These are phyloP conservation scores for Coluber constrictor DNA, from an alignment of 2,797 vertebrate species.

Conservation along the genomic window DNA sequence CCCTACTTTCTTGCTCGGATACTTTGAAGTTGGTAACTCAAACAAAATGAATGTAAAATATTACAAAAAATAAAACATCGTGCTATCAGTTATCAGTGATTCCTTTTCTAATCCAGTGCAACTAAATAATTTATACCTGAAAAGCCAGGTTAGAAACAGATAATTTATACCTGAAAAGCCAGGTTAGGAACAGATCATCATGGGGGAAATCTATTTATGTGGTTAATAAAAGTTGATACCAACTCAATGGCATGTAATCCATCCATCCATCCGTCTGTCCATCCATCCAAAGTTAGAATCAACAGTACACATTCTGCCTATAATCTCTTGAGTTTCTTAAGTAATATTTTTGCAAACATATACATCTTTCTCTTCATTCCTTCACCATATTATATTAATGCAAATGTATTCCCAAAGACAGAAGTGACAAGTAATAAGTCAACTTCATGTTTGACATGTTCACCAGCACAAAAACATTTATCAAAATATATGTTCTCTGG, in stretches of 20 bases:
- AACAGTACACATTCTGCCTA: neutral
- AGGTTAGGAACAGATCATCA: neutral
- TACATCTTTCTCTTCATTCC: conserved; percentile 28
- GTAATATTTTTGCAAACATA: neutral
- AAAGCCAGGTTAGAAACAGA: neutral
- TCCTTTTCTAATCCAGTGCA: neutral
- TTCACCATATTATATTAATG: fast-evolving
- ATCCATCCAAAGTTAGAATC: neutral
- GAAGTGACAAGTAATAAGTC: conserved; percentile 31
- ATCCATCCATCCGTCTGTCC: neutral
- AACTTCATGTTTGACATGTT: conserved; percentile 38
- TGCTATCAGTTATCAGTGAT: too few relatives aligned
- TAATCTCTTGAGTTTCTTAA: neutral
- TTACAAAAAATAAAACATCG: neutral
- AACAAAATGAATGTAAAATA: neutral
- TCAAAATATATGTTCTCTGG: conserved; percentile 26
- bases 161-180: neutral
- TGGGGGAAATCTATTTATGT: neutral
- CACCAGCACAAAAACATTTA: conserved; percentile 40
- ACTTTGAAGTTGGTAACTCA: neutral
- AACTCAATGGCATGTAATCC: neutral
- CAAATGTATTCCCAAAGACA: conserved; percentile 7
- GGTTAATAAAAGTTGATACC: neutral
- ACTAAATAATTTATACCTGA: neutral
- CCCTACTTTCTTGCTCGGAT: neutral